Conservation (phyloP, 92 coral and sea anemone species). For the Chrysogorgia sp. region DNA sequence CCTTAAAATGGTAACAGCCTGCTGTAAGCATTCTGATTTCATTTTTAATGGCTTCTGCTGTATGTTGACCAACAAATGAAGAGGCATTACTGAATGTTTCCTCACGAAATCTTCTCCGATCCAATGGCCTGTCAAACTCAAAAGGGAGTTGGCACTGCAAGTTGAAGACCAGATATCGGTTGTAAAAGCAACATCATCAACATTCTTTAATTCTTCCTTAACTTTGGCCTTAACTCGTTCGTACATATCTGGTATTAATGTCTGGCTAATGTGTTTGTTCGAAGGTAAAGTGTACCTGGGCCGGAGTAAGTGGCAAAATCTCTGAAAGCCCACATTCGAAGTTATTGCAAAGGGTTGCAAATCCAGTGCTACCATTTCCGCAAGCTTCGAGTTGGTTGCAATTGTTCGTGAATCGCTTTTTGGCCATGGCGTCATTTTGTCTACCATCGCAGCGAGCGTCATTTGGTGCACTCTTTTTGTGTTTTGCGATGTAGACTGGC, state of each 20-base stretch:
- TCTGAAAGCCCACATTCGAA: constrained; percentile 9
- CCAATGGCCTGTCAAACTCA: constrained; percentile 26
- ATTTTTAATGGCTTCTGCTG: constrained; percentile 17
- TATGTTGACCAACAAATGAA: constrained; percentile 24
- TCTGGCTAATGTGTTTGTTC: constrained; percentile 25
- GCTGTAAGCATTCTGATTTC: constrained; percentile 5
- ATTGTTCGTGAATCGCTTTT: neutral
- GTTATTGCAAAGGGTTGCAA: constrained; percentile 4
- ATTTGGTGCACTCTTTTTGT: constrained; percentile 11
- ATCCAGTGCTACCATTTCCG: constrained; percentile 3
- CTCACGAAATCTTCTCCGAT: constrained; percentile 10
- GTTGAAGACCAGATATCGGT: constrained; percentile 27
- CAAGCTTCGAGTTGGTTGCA: neutral
- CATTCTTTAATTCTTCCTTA: neutral
- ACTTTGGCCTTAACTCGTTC: constrained; percentile 1
- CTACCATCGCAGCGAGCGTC: neutral
- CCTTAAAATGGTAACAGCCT: constrained; percentile 7
- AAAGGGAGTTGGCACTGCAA: neutral
- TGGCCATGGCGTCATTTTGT: neutral
- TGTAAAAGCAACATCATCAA: neutral
- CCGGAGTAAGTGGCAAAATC: neutral
- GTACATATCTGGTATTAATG: constrained; percentile 9
- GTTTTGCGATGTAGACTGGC: constrained; percentile 10
- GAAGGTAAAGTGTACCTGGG: constrained; percentile 2
- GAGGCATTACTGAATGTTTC: constrained; percentile 15